phyloP scores from a whole-genome alignment of 2,797 vertebrate genomes.

The Okamejei kenojei region DNA sequence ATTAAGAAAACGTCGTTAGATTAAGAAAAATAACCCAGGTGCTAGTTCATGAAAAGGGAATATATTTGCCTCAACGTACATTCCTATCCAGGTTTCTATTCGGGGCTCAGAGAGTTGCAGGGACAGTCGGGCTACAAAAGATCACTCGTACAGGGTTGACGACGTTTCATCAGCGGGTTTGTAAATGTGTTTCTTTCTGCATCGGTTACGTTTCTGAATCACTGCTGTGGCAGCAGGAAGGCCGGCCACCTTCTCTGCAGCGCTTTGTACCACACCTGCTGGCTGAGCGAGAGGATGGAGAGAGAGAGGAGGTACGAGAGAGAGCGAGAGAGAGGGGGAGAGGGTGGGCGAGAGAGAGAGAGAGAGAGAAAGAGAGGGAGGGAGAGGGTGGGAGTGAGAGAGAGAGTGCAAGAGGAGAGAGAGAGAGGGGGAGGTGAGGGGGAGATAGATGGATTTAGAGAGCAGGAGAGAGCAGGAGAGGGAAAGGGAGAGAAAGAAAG shows the following conservation, averaged over 20 bases:
- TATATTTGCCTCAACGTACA: neutral
- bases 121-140: slow-evolving; percentile 37
- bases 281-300: neutral
- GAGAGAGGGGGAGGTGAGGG: too few relatives aligned
- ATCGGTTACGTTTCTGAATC: slow-evolving; percentile 44
- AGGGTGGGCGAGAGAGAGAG: too few relatives aligned
- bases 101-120: neutral
- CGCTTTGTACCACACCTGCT: slow-evolving; percentile 44
- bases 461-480: too few relatives aligned
- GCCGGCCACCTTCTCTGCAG: slow-evolving; percentile 28
- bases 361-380: too few relatives aligned
- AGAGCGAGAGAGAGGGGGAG: too few relatives aligned
- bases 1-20: slow-evolving; percentile 52
- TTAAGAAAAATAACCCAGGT: slow-evolving; percentile 58
- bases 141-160: slow-evolving; percentile 46
- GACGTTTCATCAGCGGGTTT: slow-evolving; percentile 43
- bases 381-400: too few relatives aligned
- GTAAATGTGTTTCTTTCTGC: slow-evolving; percentile 40
- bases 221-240: slow-evolving; percentile 5
- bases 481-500: too few relatives aligned
- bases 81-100: neutral
- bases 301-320: too few relatives aligned
- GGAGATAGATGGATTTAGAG: too few relatives aligned
- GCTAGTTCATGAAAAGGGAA: slow-evolving; percentile 44
- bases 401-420: too few relatives aligned